Percentiles rank a stretch among this genome's conserved stretches.
These are phyloP conservation scores for Hypomecis punctinalis DNA, from an alignment of 2,888 invertebrate genomes.

Conservation along the genomic window DNA sequence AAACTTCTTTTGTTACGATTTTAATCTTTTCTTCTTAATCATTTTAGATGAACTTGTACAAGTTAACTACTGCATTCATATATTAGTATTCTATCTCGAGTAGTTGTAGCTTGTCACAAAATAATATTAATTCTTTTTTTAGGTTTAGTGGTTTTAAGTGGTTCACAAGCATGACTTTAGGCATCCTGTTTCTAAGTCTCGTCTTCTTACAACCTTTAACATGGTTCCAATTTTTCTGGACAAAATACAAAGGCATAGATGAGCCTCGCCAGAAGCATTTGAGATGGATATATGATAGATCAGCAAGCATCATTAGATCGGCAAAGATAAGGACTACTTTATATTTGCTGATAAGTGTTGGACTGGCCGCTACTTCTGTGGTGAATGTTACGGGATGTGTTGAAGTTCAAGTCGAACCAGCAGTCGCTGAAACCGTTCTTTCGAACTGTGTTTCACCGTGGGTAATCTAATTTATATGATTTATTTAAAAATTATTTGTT, in stretches of 20 bases:
- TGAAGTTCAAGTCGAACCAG: conserved; percentile 57
- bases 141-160: conserved; percentile 68
- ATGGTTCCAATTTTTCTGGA: conserved; percentile 92
- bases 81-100: too few species aligned
- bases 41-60: too few species aligned
- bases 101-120: too few species aligned
- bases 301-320: conserved; percentile 86
- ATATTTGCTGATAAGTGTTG: conserved; percentile 88
- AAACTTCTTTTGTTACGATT: conserved; percentile 19
- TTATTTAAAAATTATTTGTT: not conserved
- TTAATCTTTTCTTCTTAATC: not conserved
- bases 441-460: conserved; percentile 81
- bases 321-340: conserved; percentile 86
- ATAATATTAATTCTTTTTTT: conserved; percentile 38
- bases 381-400: conserved; percentile 85
- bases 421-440: conserved; percentile 56
- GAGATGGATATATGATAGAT: conserved; percentile 85
- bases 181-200: conserved; percentile 55
- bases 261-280: conserved; percentile 84
- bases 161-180: conserved; percentile 65
- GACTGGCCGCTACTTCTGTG: conserved; percentile 87
- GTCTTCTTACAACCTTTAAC: conserved; percentile 87
- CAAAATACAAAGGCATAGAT: conserved; percentile 75
- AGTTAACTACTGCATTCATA: too few species aligned
- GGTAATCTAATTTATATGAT: conserved; percentile 64